Evolutionary conservation across 2,797 vertebrate species (phyloP).

Genomic region (Toxotes lorentzi): DNA sequence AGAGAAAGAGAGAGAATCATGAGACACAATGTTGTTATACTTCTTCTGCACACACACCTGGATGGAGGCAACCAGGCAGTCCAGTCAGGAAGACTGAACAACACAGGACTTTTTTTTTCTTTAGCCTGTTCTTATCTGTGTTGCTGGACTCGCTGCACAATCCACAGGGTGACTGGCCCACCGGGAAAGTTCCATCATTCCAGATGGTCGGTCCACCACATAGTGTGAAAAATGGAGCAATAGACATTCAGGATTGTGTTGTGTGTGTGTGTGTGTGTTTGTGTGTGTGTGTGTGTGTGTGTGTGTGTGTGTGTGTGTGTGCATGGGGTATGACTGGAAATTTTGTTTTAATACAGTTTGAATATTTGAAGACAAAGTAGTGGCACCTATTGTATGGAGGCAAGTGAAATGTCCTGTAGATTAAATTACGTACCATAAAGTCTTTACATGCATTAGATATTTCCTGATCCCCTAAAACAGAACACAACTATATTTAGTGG

Average conservation of each 20-base stretch:
- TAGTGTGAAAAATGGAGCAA: conserved; percentile 17
- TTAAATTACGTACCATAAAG: not conserved
- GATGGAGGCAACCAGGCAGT: conserved; percentile 25
- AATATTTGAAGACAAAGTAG: conserved; percentile 5
- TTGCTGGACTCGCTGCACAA: conserved; percentile 17
- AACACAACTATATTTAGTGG: not conserved
- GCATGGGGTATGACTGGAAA: not conserved
- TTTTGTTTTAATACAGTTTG: not conserved
- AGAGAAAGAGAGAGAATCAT: conserved; percentile 9
- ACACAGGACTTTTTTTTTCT: conserved; percentile 7
- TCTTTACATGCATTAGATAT: not conserved
- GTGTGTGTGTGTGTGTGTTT: not conserved
- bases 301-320: not conserved
- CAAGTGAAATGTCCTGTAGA: not conserved
- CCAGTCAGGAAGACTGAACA: conserved; percentile 11
- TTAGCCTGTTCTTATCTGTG: conserved; percentile 43
- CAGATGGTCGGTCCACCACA: conserved; percentile 38
- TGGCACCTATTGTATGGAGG: not conserved
- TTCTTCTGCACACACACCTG: conserved; percentile 15
- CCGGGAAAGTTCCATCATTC: conserved; percentile 32
- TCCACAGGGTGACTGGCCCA: conserved; percentile 20
- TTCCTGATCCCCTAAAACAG: not conserved
- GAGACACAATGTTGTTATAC: conserved; percentile 6
- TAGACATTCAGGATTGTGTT: conserved; percentile 7
- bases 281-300: too few species aligned